Evolutionary conservation across 2,113 vertebrate species (phyloP), one percentile per base, ranked within the genome.

Genomic region (Plectropomus leopardus): DNA sequence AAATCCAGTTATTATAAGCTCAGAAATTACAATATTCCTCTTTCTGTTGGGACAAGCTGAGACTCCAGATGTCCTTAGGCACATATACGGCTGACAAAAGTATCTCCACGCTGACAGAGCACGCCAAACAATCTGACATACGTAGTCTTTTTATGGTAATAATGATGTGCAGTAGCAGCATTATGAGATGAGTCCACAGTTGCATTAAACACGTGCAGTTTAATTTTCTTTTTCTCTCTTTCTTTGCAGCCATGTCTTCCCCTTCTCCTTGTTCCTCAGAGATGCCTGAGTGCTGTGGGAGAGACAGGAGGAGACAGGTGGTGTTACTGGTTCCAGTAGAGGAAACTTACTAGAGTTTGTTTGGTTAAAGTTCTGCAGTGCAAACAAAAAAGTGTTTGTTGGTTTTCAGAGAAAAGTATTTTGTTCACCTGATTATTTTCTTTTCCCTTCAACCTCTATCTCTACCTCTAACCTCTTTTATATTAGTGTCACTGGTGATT

Each of bases 211-310:
- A 24, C 16, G 16, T 44, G 24, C 40, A 15, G 19, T 51, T 50
- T n/a, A 17, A 32, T n/a, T 63, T 19, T 63, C 16, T 79, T 11
- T 79, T 2, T 72, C 21, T 67, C 4, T 66, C 1, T 75, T 28
- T n/a, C n/a, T 76, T 72, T 74, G 68, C 90, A 93, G 89, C 30
- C 47, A 21, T 0, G 47, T 91, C 61, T 88, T 91, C 70, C 86
- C 85, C 15, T 85, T 89, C 58, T 76, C 86, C 14, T 21, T 72
- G 60, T 73, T 91, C 50, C 17, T 86, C 82, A 83, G 24, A 58
- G 40, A 47, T n/a, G 4, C 17, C 4, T 78, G 76, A 83, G 72
- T 32, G 21, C 15, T 3, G 4, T 4, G 17, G 28, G 3, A 17
- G 16, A 40, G 36, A 40, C 36, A 40, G 8, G 11, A 3, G 36